Conservation (phyloP, 1,140 invertebrate genomes). For the Papilio machaon region DNA sequence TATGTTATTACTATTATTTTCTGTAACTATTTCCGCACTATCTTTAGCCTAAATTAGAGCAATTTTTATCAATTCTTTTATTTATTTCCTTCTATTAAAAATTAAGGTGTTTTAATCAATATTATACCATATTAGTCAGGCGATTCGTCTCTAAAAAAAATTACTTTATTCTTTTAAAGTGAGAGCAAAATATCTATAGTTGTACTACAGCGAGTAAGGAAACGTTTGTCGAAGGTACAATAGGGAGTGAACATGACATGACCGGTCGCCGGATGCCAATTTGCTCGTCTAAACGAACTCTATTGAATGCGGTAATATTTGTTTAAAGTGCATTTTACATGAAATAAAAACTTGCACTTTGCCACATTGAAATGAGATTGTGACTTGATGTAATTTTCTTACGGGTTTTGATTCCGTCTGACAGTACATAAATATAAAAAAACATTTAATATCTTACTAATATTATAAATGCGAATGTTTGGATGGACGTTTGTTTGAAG, state of each 20-base stretch:
- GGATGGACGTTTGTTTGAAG: too few species aligned
- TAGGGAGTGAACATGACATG: constrained; percentile 30
- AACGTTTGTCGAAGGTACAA: constrained; percentile 18
- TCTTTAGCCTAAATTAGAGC: neutral
- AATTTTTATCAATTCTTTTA: neutral
- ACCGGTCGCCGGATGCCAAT: constrained; percentile 34
- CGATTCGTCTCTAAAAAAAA: neutral
- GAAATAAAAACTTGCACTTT: constrained; percentile 26
- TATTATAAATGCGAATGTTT: too few species aligned
- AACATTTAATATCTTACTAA: too few species aligned
- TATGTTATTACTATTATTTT: neutral
- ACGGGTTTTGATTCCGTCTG: neutral
- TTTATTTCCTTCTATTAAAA: too few species aligned
- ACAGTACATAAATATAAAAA: neutral
- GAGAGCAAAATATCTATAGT: neutral
- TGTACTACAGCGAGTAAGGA: neutral
- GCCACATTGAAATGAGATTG: neutral
- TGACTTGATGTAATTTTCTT: neutral
- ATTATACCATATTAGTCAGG: too few species aligned
- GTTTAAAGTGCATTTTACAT: constrained; percentile 17
- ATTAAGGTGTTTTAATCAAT: neutral
- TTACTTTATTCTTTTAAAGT: neutral
- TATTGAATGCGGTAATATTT: constrained; percentile 28
- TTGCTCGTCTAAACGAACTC: constrained; percentile 29
- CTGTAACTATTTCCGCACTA: neutral